Percentiles rank a stretch among this genome's conserved stretches.
Evolutionary conservation across 2,113 vertebrate genomes (phyloP).

Genomic region (Labrus mixtus): DNA sequence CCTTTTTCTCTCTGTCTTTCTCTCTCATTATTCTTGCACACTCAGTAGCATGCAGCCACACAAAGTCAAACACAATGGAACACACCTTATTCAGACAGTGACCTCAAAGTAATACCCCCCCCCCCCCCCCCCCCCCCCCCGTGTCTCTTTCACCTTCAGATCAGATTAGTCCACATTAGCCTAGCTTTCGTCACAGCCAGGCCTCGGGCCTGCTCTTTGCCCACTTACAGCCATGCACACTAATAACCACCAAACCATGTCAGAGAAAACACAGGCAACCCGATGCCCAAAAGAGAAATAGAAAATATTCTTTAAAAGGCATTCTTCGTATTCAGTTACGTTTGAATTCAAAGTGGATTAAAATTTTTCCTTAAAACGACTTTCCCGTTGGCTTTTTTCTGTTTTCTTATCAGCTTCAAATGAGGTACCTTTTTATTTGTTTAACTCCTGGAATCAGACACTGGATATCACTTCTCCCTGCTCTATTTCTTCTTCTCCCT

Average conservation of each 20-base stretch:
- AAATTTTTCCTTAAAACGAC: too few relatives aligned
- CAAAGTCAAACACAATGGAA: conserved; percentile 20
- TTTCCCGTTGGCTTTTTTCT: not conserved
- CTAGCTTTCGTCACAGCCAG: conserved; percentile 48
- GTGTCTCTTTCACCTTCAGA: conserved; percentile 75
- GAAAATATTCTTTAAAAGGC: not conserved
- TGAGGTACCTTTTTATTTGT: not conserved
- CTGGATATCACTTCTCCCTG: conserved; percentile 28
- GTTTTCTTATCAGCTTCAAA: not conserved
- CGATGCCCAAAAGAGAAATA: not conserved
- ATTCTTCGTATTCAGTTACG: too few relatives aligned
- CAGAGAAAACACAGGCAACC: not conserved
- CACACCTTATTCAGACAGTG: conserved; percentile 24
- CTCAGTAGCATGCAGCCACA: not conserved
- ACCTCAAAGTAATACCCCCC: conserved; percentile 66
- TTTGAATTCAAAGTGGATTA: too few relatives aligned
- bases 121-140: conserved; percentile 62
- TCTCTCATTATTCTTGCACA: not conserved
- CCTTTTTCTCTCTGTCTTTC: not conserved
- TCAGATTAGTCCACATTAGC: conserved; percentile 78
- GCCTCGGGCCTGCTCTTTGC: conserved; percentile 30
- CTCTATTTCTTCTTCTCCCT: conserved; percentile 5
- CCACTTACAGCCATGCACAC: not conserved
- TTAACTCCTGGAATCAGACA: conserved; percentile 18
- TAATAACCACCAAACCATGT: not conserved